Evolutionary conservation across 1,140 invertebrate genomes (phyloP).

Genomic region (Carcinoscorpius rotundicauda): DNA sequence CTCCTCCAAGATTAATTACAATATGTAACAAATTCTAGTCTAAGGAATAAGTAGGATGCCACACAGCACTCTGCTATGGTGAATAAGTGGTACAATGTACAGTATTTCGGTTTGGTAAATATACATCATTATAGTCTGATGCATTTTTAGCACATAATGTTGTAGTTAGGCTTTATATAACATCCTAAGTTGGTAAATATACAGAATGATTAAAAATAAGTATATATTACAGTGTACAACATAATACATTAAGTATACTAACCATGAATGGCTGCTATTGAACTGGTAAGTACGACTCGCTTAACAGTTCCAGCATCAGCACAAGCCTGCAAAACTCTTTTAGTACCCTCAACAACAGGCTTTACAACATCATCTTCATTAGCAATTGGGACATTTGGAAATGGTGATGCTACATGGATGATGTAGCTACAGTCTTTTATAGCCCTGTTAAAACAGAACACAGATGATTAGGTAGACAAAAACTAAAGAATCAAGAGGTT

Average conservation of each 20-base stretch:
- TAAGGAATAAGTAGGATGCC: no score
- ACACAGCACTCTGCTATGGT: no score
- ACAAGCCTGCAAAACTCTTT: conserved; percentile 41
- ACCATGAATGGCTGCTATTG: conserved; percentile 41
- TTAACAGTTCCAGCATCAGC: conserved; percentile 35
- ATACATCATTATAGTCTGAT: no score
- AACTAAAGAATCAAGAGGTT: not conserved
- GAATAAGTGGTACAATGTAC: no score
- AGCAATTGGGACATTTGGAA: conserved; percentile 32
- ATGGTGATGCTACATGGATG: conserved; percentile 45
- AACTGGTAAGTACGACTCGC: conserved; percentile 45
- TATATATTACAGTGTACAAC: no score
- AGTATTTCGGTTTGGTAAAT: no score
- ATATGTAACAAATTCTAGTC: no score
- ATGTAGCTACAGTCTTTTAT: conserved; percentile 41
- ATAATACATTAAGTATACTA: conserved; percentile 14
- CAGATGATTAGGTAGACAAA: conserved; percentile 17
- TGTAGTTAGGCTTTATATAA: no score
- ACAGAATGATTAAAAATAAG: no score
- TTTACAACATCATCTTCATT: conserved; percentile 37
- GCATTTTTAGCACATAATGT: no score
- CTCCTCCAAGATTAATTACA: no score
- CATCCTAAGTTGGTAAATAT: no score
- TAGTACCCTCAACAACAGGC: conserved; percentile 44
- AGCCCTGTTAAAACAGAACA: conserved; percentile 30